phyloP scores from a whole-genome alignment of 2,888 invertebrate species.

The Drosophila fungiperda region DNA sequence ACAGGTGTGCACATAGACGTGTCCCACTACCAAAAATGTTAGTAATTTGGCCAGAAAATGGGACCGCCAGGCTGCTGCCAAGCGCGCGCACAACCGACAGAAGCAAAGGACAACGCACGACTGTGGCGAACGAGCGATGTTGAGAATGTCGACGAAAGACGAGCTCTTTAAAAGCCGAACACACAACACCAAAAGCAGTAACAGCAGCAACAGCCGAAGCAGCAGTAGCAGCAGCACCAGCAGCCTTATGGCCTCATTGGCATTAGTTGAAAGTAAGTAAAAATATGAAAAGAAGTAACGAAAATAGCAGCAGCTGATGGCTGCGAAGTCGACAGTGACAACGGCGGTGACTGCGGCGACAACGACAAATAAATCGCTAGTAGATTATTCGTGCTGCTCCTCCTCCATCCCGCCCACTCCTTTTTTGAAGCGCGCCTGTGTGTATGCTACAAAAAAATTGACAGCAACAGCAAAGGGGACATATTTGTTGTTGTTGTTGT shows the following conservation, averaged over 20 bases:
- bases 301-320: conserved; percentile 61
- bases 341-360: conserved; percentile 37
- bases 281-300: conserved; percentile 75
- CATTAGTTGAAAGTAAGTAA: conserved; percentile 66
- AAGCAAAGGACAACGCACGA: conserved; percentile 81
- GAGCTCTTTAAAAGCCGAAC: conserved; percentile 53
- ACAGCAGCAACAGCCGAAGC: background rate
- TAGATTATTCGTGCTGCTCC: conserved; percentile 71
- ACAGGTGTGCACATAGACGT: conserved; percentile 72
- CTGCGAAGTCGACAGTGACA: conserved; percentile 35
- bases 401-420: conserved; percentile 20
- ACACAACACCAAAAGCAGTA: conserved; percentile 11
- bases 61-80: conserved; percentile 33
- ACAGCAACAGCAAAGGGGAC: conserved; percentile 69
- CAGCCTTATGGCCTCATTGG: conserved; percentile 51
- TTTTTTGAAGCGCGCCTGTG: conserved; percentile 63
- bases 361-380: conserved; percentile 77
- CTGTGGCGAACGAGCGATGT: conserved; percentile 26
- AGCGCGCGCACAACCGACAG: conserved; percentile 76
- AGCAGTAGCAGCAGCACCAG: conserved; percentile 11
- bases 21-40: conserved; percentile 50
- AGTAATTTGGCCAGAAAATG: conserved; percentile 39
- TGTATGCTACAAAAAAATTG: conserved; percentile 77
- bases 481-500: conserved; percentile 50
- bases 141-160: conserved; percentile 19